Evolutionary conservation across 2,113 vertebrate species (phyloP), one percentile per base, ranked within the genome.

Genomic region (Hydrolagus affinis): DNA sequence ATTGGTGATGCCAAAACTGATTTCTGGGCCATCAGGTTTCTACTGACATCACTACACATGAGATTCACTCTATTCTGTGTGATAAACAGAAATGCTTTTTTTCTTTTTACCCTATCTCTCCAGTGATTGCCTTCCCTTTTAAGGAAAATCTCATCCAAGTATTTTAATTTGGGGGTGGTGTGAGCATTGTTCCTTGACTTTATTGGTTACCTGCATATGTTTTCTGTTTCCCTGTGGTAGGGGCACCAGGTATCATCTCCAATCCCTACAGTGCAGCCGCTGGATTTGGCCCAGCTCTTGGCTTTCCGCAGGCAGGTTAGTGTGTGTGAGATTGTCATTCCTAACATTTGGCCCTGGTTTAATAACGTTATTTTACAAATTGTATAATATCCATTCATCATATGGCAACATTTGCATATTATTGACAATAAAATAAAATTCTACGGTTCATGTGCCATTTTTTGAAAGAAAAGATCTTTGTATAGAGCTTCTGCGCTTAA

Each of bases 221-320:
- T 0, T 90, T 80, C 85, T 85, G 23, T 85, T 0, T 90, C 77
- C 85, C 85, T 4, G 62, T 86, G 9, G 86, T 86, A 96, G 95
- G 91, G 59, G 88, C 91, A 86, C 93, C 90, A 85, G 92, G 90
- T 77, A 88, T 90, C 25, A 86, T 93, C 83, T 92, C 93, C 25
- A 90, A 93, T 70, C 88, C 94, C 15, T 93, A 93, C 70, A 71
- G 87, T 78, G 94, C 90, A 69, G 85, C 90, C 88, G 85, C 90
- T 89, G 94, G 90, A 62, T 94, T 94, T 91, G 88, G 80, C 56
- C 91, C 94, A 73, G 57, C 89, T 62, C 85, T 94, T 85, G 89
- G 90, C 80, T 94, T 93, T 89, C 85, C 89, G 89, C 93, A 94
- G 86, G 21, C 91, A 91, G 92, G 93, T 94, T 88, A 91, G 86